Evolutionary conservation across 2,888 invertebrate genomes (phyloP).

Genomic region (Phymatocera aterrima): DNA sequence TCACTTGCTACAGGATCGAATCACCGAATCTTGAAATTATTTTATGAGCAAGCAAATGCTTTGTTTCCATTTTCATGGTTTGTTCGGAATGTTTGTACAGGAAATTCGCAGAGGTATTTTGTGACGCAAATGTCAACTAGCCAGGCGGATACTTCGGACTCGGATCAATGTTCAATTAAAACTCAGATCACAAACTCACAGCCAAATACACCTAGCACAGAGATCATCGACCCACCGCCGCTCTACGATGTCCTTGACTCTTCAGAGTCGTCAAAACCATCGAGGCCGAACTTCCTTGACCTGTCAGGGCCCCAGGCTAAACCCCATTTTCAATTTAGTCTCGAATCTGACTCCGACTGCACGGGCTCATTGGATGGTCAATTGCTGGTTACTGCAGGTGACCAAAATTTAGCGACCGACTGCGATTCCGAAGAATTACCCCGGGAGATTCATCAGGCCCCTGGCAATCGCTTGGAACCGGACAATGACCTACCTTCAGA

Average conservation of each 20-base stretch:
- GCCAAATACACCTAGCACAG: slow-evolving; percentile 61
- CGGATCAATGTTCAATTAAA: slow-evolving; percentile 69
- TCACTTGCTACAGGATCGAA: neutral
- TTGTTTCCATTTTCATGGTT: too few relatives aligned
- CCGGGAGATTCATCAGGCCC: slow-evolving; percentile 68
- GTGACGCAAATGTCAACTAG: slow-evolving; percentile 59
- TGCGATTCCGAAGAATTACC: slow-evolving; percentile 72
- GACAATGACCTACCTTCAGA: slow-evolving; percentile 75
- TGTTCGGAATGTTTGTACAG: too few relatives aligned
- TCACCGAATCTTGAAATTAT: too few relatives aligned
- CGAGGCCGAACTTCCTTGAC: slow-evolving; percentile 80
- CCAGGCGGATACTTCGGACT: slow-evolving; percentile 68
- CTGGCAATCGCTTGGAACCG: slow-evolving; percentile 66
- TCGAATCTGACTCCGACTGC: slow-evolving; percentile 61
- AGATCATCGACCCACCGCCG: slow-evolving; percentile 70
- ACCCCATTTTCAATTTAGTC: slow-evolving; percentile 81
- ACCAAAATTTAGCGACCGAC: slow-evolving; percentile 74
- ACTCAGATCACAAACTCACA: slow-evolving; percentile 69
- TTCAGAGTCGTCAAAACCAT: slow-evolving; percentile 67
- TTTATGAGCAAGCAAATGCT: too few relatives aligned
- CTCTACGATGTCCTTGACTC: slow-evolving; percentile 68
- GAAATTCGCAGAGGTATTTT: slow-evolving; percentile 42
- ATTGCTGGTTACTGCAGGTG: slow-evolving; percentile 76
- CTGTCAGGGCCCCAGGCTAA: slow-evolving; percentile 81
- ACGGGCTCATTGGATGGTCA: slow-evolving; percentile 77